Conservation (phyloP, 2,888 invertebrate species). For the Pristionchus mayeri region DNA sequence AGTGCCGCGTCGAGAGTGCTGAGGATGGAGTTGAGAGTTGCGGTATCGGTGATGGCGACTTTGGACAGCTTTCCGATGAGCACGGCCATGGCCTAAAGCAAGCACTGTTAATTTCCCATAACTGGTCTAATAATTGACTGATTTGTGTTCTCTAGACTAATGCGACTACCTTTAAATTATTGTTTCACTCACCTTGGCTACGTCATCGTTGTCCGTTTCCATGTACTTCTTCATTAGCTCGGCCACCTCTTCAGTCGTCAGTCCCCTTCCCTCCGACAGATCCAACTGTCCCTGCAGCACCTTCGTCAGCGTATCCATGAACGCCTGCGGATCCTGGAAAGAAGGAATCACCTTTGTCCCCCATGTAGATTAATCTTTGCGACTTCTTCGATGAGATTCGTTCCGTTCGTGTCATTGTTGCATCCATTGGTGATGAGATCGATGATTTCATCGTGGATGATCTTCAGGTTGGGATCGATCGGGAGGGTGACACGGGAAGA, state of each 20-base stretch:
- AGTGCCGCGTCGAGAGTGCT: conserved; percentile 48
- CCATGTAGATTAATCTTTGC: conserved; percentile 15
- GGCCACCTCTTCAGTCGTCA: conserved; percentile 26
- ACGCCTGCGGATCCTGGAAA: conserved; percentile 12
- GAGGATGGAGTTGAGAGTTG: conserved; percentile 37
- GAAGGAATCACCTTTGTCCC: no score
- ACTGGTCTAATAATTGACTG: no score
- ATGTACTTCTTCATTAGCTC: conserved; percentile 20
- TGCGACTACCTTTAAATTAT: no score
- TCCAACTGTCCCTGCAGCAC: conserved; percentile 33
- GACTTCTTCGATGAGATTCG: neutral
- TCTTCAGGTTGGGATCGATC: neutral
- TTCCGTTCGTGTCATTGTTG: conserved; percentile 8
- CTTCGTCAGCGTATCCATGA: conserved; percentile 15
- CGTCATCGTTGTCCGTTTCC: neutral
- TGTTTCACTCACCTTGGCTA: conserved; percentile 12
- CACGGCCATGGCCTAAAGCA: conserved; percentile 21
- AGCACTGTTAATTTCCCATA: neutral
- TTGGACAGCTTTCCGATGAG: conserved; percentile 43
- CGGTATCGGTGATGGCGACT: conserved; percentile 22
- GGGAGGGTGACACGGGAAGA: neutral
- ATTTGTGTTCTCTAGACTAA: no score
- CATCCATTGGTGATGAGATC: neutral
- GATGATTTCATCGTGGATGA: neutral
- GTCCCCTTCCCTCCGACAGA: neutral